These are phyloP conservation scores for Phaethornis superciliosus DNA, from an alignment of 2,113 vertebrate genomes.

Conservation along the genomic window DNA sequence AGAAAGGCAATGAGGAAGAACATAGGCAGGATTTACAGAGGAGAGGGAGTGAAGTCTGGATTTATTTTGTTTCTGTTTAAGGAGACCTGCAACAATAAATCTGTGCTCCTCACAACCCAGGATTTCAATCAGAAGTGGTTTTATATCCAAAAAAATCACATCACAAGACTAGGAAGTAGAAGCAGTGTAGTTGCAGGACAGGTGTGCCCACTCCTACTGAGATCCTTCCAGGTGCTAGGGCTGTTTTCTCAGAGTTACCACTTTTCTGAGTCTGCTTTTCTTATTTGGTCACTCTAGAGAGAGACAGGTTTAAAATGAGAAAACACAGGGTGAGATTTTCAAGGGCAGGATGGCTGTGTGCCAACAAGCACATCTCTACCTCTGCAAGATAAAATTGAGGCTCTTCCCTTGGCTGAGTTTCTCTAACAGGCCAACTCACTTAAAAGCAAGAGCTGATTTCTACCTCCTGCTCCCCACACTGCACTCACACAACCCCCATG, in stretches of 20 bases:
- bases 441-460: not conserved
- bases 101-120: not conserved
- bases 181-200: not conserved
- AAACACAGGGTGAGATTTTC: not conserved
- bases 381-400: not conserved
- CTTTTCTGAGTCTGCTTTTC: not conserved
- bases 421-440: not conserved
- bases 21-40: not conserved
- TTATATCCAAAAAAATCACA: not conserved
- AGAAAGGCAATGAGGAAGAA: not conserved
- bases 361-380: not conserved
- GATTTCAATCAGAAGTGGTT: not conserved
- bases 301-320: not conserved
- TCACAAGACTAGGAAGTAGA: not conserved
- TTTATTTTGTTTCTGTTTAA: not conserved
- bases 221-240: not conserved
- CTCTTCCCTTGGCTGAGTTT: not conserved
- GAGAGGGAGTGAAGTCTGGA: not conserved
- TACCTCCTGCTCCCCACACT: rapidly evolving
- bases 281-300: not conserved
- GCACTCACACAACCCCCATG: rapidly evolving
- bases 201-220: not conserved
- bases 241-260: not conserved
- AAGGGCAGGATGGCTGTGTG: not conserved
- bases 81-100: not conserved